phyloP scores from a whole-genome alignment of 2,888 invertebrate species.

The Torymus auratus region DNA sequence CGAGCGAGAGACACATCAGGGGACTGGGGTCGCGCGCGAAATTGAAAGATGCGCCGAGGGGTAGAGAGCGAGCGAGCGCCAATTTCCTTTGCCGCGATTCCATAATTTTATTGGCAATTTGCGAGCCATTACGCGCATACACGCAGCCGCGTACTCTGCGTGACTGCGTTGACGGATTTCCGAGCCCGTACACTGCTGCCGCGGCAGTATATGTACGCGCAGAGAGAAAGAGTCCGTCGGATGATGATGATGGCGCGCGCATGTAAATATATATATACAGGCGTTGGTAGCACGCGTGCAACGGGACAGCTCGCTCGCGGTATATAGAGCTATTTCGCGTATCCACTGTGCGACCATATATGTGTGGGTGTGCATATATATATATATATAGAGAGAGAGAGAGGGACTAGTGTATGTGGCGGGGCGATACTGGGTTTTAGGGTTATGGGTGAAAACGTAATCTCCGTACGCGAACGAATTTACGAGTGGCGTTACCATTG shows the following conservation, averaged over 20 bases:
- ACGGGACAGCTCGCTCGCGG: too few relatives aligned
- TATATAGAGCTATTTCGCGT: slow-evolving; percentile 22
- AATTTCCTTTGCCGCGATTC: slow-evolving; percentile 73
- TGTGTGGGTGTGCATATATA: neutral
- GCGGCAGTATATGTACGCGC: neutral
- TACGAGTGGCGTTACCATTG: slow-evolving; percentile 66
- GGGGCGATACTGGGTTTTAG: slow-evolving; percentile 64
- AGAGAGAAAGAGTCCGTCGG: slow-evolving; percentile 23
- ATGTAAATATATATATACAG: neutral
- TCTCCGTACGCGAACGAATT: slow-evolving; percentile 67
- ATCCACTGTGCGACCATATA: neutral
- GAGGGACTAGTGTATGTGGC: neutral
- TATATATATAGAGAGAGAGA: too few relatives aligned
- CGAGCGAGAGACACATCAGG: slow-evolving; percentile 55
- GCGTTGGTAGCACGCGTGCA: too few relatives aligned
- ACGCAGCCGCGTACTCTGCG: slow-evolving; percentile 20
- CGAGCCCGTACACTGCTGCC: neutral
- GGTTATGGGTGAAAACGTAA: slow-evolving; percentile 66
- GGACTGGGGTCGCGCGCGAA: slow-evolving; percentile 58
- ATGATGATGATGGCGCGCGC: slow-evolving; percentile 38
- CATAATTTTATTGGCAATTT: slow-evolving; percentile 75
- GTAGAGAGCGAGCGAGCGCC: slow-evolving; percentile 64
- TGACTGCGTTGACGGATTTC: slow-evolving; percentile 48
- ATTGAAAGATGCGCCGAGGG: slow-evolving; percentile 72
- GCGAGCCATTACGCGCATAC: slow-evolving; percentile 67